A percentile compares a stretch with the other conserved stretches of the same genome.
These are phyloP conservation scores for Heliconius hortense DNA, from an alignment of 2,888 invertebrate species.

Conservation along the genomic window DNA sequence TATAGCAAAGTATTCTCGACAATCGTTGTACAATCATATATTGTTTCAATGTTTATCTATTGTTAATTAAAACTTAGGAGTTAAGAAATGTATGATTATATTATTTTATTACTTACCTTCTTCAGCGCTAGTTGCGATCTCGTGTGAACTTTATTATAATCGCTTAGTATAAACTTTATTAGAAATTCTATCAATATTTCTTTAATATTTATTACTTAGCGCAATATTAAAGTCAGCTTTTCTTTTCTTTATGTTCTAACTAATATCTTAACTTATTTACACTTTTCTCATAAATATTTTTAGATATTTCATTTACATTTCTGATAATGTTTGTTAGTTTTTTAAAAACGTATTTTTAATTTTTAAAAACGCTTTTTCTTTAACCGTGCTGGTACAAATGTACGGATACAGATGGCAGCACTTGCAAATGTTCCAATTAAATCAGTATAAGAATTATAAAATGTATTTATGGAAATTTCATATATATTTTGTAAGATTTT, in stretches of 20 bases:
- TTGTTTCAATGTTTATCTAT: neutral
- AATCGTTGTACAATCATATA: neutral
- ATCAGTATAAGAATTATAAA: neutral
- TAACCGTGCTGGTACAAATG: neutral
- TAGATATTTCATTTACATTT: neutral
- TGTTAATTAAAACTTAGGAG: neutral
- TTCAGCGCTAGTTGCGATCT: conserved; percentile 5
- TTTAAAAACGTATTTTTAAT: neutral
- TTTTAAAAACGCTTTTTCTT: neutral
- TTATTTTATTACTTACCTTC: conserved; percentile 2
- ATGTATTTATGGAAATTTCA: too few species aligned
- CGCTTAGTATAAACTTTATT: neutral
- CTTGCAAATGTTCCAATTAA: neutral
- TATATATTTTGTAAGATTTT: too few species aligned
- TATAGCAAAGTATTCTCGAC: neutral
- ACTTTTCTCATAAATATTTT: neutral
- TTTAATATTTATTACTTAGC: neutral
- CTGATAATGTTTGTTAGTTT: neutral
- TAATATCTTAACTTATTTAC: neutral
- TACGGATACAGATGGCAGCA: neutral
- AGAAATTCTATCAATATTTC: neutral
- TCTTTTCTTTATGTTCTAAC: neutral
- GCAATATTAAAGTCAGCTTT: neutral
- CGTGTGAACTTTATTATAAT: neutral
- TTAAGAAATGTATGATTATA: neutral